Conservation (phyloP, 2,888 invertebrate species). For the Torymus aiolomorphi region DNA sequence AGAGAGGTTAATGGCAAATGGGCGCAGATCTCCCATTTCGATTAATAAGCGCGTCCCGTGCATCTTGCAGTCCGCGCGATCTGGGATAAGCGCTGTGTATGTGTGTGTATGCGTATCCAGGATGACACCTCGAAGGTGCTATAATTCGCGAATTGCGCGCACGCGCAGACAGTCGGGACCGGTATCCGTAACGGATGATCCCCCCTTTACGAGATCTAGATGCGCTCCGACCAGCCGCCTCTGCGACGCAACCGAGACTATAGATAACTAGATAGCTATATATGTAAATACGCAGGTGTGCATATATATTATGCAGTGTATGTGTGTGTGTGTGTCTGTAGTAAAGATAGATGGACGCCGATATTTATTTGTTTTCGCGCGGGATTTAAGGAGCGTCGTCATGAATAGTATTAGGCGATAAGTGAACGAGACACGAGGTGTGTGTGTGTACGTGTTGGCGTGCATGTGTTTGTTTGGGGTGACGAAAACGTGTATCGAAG, state of each 20-base stretch:
- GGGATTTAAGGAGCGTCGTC: too few species aligned
- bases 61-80: slow-evolving; percentile 16
- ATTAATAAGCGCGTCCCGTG: slow-evolving; percentile 48
- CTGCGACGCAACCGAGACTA: slow-evolving; percentile 23
- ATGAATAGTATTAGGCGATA: too few species aligned
- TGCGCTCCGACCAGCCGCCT: slow-evolving; percentile 41
- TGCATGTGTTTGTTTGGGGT: too few species aligned
- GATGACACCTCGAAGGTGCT: slow-evolving; percentile 55
- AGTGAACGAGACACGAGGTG: too few species aligned
- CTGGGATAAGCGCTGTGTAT: slow-evolving; percentile 26
- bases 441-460: too few species aligned
- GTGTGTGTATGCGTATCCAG: slow-evolving; percentile 3
- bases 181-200: slow-evolving; percentile 54
- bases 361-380: too few species aligned
- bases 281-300: slow-evolving; percentile 57
- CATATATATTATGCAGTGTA: not conserved
- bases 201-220: slow-evolving; percentile 58
- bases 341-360: too few species aligned
- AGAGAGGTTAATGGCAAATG: slow-evolving; percentile 63
- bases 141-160: slow-evolving; percentile 57
- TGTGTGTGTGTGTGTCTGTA: not conserved
- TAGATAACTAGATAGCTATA: slow-evolving; percentile 59
- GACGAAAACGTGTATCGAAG: too few species aligned
- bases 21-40: slow-evolving; percentile 55
- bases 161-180: slow-evolving; percentile 44